Evolutionary conservation across 2,113 vertebrate species (phyloP).

Genomic region (Ptilonorhynchus violaceus): DNA sequence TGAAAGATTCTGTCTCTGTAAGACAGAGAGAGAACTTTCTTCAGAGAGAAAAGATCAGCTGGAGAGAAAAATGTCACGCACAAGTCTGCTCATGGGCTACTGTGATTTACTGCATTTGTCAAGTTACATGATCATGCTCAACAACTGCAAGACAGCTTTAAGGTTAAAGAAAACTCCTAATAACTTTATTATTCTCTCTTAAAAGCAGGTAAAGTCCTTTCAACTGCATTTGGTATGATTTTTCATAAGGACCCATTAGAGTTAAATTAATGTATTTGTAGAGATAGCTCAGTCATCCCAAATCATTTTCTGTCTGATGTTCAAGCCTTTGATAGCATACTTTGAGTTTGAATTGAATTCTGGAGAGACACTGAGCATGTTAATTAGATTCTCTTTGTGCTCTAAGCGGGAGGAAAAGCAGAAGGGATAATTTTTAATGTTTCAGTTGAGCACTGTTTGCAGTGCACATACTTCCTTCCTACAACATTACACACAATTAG

Average conservation of each 20-base stretch:
- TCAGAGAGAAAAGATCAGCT: background rate
- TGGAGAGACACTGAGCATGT: constrained; percentile 67
- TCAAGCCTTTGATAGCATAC: constrained; percentile 76
- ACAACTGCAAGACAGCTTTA: constrained; percentile 44
- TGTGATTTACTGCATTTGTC: constrained; percentile 34
- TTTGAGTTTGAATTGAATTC: constrained; percentile 82
- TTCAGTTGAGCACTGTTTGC: constrained; percentile 30
- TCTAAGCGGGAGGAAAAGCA: constrained; percentile 3
- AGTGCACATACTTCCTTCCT: background rate
- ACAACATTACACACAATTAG: constrained; percentile 14
- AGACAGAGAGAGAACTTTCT: background rate
- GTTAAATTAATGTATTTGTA: constrained; percentile 75
- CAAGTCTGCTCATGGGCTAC: background rate
- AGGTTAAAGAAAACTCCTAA: constrained; percentile 57
- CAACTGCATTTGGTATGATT: constrained; percentile 62
- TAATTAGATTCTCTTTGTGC: constrained; percentile 70
- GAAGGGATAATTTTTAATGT: constrained; percentile 27
- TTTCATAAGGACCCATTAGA: constrained; percentile 64
- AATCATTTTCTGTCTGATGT: constrained; percentile 75
- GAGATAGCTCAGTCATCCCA: constrained; percentile 74
- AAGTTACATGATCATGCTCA: background rate
- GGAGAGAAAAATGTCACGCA: background rate
- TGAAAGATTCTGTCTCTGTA: background rate
- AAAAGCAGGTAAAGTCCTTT: constrained; percentile 68
- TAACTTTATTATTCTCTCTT: constrained; percentile 67